These are phyloP conservation scores for Eufriesea mexicana DNA, from an alignment of 1,140 invertebrate species.

Conservation along the genomic window DNA sequence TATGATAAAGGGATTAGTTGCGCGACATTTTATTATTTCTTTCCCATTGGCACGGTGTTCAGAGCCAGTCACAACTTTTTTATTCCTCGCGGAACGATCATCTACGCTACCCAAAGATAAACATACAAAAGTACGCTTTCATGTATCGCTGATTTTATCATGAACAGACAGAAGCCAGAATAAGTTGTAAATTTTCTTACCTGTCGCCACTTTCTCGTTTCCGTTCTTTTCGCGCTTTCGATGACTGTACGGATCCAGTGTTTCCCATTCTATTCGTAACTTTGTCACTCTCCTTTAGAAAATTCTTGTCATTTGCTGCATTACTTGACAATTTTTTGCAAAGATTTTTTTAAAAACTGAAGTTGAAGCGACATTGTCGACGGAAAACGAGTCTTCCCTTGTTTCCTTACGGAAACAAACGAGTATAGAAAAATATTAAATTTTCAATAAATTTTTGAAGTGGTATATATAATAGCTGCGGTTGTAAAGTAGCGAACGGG, in stretches of 20 bases:
- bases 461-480: not conserved
- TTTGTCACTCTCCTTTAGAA: not conserved
- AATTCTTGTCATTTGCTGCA: not conserved
- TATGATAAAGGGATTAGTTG: conserved; percentile 77
- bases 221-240: conserved; percentile 37
- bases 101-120: conserved; percentile 74
- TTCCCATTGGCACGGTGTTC: not conserved
- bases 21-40: conserved; percentile 13
- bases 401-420: conserved; percentile 47
- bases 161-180: not conserved
- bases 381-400: conserved; percentile 12
- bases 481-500: not conserved
- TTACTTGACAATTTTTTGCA: conserved; percentile 59
- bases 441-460: not conserved
- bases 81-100: conserved; percentile 45
- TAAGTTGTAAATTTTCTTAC: conserved; percentile 50
- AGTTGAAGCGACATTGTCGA: conserved; percentile 26
- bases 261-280: conserved; percentile 51
- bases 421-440: conserved; percentile 1
- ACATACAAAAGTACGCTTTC: conserved; percentile 62
- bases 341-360: conserved; percentile 19
- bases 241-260: conserved; percentile 18
- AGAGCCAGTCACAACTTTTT: not conserved
- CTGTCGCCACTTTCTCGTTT: conserved; percentile 22
- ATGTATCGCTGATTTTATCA: not conserved